A percentile compares a stretch with the other conserved stretches of the same genome.
Evolutionary conservation across 2,797 vertebrate genomes (phyloP).

Genomic region (Halcyon leucocephala): DNA sequence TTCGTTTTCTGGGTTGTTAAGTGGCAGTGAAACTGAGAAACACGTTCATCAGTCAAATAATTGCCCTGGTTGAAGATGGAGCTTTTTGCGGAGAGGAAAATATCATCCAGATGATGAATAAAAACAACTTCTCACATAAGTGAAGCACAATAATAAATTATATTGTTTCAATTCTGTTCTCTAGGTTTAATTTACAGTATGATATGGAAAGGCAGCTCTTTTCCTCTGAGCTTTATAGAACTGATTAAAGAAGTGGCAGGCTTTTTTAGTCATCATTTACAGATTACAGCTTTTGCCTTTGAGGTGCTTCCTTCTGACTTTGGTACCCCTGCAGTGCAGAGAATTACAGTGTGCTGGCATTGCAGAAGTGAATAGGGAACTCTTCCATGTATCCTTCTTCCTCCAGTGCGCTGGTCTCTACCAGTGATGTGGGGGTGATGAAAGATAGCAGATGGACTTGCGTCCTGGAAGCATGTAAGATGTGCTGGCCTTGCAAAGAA

Average conservation of each 20-base stretch:
- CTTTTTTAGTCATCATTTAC: neutral
- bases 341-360: neutral
- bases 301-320: neutral
- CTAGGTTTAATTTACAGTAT: constrained; percentile 15
- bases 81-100: constrained; percentile 38
- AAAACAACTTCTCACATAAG: neutral
- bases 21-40: neutral
- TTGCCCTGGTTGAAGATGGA: neutral
- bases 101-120: constrained; percentile 51
- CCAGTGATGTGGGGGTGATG: accelerated
- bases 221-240: neutral
- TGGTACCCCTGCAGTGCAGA: neutral
- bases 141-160: neutral
- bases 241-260: neutral
- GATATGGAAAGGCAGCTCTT: neutral
- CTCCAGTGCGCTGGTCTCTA: neutral
- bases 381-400: neutral
- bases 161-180: constrained; percentile 20
- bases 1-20: constrained; percentile 26
- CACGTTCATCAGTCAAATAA: neutral
- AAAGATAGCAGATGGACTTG: neutral
- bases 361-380: neutral
- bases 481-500: neutral
- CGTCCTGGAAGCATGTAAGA: neutral
- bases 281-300: neutral